Conservation (phyloP, 2,888 invertebrate species). For the Catocala nupta region DNA sequence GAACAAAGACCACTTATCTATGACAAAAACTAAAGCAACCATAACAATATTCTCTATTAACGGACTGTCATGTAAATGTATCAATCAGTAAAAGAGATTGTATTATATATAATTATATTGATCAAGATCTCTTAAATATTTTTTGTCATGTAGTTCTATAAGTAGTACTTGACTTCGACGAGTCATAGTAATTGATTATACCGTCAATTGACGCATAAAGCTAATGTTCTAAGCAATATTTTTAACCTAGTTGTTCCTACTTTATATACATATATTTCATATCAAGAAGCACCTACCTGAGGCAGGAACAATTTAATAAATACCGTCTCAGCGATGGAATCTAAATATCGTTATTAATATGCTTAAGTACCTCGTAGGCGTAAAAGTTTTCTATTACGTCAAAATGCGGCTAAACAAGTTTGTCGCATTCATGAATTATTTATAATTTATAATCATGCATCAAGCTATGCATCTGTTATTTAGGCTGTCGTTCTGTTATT, state of each 20-base stretch:
- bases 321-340: constrained; percentile 21
- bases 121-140: too few relatives aligned
- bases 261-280: not conserved
- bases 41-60: too few relatives aligned
- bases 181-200: too few relatives aligned
- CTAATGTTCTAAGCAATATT: not conserved
- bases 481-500: constrained; percentile 19
- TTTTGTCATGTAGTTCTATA: too few relatives aligned
- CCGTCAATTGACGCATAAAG: too few relatives aligned
- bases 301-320: constrained; percentile 7
- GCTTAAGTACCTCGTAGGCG: not conserved
- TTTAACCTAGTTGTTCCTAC: not conserved
- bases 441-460: too few relatives aligned
- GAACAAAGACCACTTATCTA: too few relatives aligned
- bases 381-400: constrained; percentile 25
- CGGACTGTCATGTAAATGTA: too few relatives aligned
- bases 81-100: too few relatives aligned
- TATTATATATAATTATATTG: too few relatives aligned
- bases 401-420: constrained; percentile 51
- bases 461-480: constrained; percentile 24
- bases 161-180: too few relatives aligned
- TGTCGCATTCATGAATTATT: constrained; percentile 19
- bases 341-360: constrained; percentile 22
- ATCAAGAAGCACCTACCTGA: constrained; percentile 4
- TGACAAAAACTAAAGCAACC: too few relatives aligned